These are phyloP conservation scores for Sylvicapra grimmia DNA, from an alignment of 2,113 vertebrate species.

Conservation along the genomic window DNA sequence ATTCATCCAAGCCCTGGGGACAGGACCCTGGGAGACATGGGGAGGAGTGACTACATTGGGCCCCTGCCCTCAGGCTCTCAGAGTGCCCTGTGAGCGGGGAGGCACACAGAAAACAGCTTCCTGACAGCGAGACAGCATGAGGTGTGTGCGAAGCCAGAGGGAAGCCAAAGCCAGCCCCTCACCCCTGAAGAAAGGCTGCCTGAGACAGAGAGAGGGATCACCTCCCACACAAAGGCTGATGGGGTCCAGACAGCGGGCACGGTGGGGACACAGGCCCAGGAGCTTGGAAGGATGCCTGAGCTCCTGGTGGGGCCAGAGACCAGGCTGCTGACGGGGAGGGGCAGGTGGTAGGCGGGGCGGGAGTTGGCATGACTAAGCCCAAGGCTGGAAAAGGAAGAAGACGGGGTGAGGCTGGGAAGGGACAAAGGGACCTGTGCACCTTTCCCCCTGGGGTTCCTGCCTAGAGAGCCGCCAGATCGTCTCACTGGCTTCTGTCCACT, in stretches of 20 bases:
- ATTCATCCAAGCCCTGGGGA: not conserved
- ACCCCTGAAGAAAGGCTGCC: not conserved
- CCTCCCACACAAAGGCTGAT: not conserved
- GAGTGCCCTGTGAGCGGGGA: no score
- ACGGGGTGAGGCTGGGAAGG: not conserved
- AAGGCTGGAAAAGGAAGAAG: not conserved
- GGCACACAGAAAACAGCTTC: no score
- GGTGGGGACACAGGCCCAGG: not conserved
- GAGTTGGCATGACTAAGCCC: not conserved
- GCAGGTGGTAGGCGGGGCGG: rapidly evolving
- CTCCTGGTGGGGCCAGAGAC: not conserved
- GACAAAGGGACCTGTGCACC: not conserved
- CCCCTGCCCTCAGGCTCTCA: rapidly evolving
- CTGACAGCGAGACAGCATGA: rapidly evolving
- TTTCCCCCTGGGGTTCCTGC: not conserved
- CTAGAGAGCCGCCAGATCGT: rapidly evolving
- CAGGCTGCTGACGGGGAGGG: no score
- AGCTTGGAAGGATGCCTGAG: rapidly evolving
- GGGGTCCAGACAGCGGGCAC: not conserved
- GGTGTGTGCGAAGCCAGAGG: rapidly evolving
- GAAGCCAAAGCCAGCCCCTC: not conserved
- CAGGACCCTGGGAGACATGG: rapidly evolving
- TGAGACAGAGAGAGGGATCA: not conserved
- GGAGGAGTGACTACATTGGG: rapidly evolving
- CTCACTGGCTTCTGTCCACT: not conserved